Evolutionary conservation across 2,797 vertebrate genomes (phyloP).

Genomic region (Ceyx erithaca): DNA sequence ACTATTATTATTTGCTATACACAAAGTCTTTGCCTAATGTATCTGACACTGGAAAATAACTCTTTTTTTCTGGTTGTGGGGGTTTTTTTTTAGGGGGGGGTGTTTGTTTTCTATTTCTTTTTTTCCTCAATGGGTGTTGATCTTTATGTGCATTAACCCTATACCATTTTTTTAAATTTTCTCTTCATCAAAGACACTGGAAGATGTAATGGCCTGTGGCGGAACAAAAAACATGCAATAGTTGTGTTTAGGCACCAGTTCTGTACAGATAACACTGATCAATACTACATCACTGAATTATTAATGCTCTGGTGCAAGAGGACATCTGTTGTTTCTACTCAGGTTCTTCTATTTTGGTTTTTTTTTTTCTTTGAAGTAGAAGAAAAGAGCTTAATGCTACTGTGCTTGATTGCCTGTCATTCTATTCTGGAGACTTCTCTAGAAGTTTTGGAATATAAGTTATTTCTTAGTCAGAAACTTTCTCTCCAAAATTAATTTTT

Average conservation of each 20-base stretch:
- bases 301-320: neutral
- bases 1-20: neutral
- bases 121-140: neutral
- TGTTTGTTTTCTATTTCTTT: too few relatives aligned
- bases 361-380: neutral
- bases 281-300: neutral
- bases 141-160: neutral
- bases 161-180: neutral
- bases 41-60: neutral
- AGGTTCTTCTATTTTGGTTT: neutral
- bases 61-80: too few relatives aligned
- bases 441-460: conserved; percentile 43
- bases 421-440: neutral
- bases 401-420: neutral
- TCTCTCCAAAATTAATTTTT: neutral
- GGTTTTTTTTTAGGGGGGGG: too few relatives aligned
- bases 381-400: neutral
- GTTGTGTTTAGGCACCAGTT: neutral
- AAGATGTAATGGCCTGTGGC: neutral
- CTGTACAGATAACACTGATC: neutral
- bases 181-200: neutral
- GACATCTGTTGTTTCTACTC: neutral
- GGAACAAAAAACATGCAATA: neutral
- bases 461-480: conserved; percentile 52
- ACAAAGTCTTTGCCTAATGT: neutral